Evolutionary conservation across 2,797 vertebrate genomes (phyloP).

Genomic region (Morelia viridis): DNA sequence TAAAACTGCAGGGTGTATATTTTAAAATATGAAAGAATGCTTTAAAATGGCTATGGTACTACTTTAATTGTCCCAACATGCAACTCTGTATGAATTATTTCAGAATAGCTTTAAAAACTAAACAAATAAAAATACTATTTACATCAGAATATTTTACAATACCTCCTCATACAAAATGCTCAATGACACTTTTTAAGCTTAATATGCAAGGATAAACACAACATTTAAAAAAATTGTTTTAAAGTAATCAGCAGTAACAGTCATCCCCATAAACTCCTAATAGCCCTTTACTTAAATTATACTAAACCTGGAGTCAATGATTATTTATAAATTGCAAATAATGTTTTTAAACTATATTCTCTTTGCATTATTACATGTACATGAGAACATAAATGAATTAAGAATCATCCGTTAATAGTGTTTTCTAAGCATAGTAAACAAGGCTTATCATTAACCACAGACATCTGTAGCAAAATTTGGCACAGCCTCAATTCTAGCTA

Average conservation of each 20-base stretch:
- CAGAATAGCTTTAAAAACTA: not conserved
- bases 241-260: not conserved
- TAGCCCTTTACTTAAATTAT: not conserved
- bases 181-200: not conserved
- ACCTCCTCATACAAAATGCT: not conserved
- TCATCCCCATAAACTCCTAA: not conserved
- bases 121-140: not conserved
- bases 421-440: not conserved
- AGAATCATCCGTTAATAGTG: not conserved
- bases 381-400: not conserved
- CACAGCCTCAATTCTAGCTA: not conserved
- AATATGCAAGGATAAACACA: not conserved
- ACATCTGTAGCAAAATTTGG: not conserved
- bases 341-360: not conserved
- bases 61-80: not conserved
- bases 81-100: too few species aligned
- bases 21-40: not conserved
- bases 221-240: not conserved
- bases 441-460: not conserved
- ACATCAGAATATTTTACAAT: not conserved
- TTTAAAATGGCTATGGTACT: not conserved
- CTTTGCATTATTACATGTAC: not conserved
- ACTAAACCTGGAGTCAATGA: not conserved
- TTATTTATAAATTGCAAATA: not conserved
- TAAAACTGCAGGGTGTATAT: constrained; percentile 16